Evolutionary conservation across 1,140 invertebrate species (phyloP).

Genomic region (Centruroides sculpturatus): DNA sequence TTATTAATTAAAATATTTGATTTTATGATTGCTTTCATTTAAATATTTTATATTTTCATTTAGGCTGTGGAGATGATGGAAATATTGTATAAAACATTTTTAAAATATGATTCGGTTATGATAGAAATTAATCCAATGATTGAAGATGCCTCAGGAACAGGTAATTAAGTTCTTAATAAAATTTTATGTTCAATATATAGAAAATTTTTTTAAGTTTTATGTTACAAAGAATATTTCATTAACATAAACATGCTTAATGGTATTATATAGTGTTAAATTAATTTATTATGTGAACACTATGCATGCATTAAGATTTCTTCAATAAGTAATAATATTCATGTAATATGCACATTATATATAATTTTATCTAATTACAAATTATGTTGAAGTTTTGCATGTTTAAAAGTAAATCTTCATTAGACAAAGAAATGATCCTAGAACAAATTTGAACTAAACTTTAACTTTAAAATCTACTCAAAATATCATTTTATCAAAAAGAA

Average conservation of each 20-base stretch:
- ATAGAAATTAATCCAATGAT: slow-evolving; percentile 96
- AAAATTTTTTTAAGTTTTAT: not conserved
- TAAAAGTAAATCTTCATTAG: not conserved
- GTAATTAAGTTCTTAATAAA: slow-evolving; percentile 1
- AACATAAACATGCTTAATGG: not conserved
- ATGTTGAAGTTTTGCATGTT: too few species aligned
- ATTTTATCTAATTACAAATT: too few species aligned
- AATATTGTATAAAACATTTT: slow-evolving; percentile 77
- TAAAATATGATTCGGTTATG: slow-evolving; percentile 78
- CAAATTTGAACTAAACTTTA: too few species aligned
- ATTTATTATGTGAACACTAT: too few species aligned
- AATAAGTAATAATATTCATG: not conserved
- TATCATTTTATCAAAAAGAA: not conserved
- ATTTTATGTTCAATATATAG: not conserved
- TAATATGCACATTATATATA: not conserved
- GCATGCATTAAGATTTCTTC: not conserved
- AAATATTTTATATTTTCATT: not conserved
- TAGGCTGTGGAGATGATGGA: slow-evolving; percentile 61
- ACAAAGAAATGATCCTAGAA: too few species aligned
- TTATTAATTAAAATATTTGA: too few species aligned
- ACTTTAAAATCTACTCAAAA: not conserved
- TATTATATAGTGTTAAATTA: too few species aligned
- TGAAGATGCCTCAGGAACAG: slow-evolving; percentile 58
- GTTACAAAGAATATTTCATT: not conserved
- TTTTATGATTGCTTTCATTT: too few species aligned